Base-by-base conservation (phyloP, 2,888 invertebrate species). In the Octonoba sinensis region DNA sequence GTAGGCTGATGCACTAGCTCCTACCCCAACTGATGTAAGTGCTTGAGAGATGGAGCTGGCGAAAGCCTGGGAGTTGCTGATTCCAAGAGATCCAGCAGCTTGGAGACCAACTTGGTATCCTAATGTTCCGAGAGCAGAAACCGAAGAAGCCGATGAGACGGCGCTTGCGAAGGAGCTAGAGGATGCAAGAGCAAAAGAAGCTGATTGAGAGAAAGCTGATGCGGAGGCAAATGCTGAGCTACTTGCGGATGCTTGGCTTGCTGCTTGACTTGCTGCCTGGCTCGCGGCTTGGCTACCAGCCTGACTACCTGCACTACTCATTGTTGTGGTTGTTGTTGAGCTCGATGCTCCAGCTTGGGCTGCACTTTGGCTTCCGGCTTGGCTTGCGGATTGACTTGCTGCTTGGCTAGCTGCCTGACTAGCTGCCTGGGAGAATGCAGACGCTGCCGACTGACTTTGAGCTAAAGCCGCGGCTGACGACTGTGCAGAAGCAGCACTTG, bases 121-220 rank as follows among this genome's bases (percentile, higher is more conserved):
- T 18, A 72, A 2, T 16, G 16, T 59, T n/a, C 24, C 16, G 12
- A 24, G 24, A 18, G 64, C 51, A 8, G 72, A 18, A 24, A 36
- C 62, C 3, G 72, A 72, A 36, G 51, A 27, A n/a, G 62, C 72
- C 11, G 72, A 60, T n/a, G 72, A 49, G 62, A 62, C 62, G n/a
- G 62, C 62, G 1, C 20, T 51, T 20, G 51, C n/a, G 62, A 62
- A 36, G n/a, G 72, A n/a, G 20, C 62, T 62, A 51, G 72, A 27
- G 13, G 62, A 49, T 8, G 72, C 51, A 15, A 62, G 51, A 1
- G 60, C 27, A 1, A 51, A 27, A 18, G 72, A n/a, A 1, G 51
- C 8, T 6, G 62, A 27, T 16, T n/a, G 22, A 16, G 72, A n/a
- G 36, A 62, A 62, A 13, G 62, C 51, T 18, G 62, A 62, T 22